A percentile compares a stretch with the other conserved stretches of the same genome.
Evolutionary conservation across 2,113 vertebrate species (phyloP).

Genomic region (Halcyon senegalensis): DNA sequence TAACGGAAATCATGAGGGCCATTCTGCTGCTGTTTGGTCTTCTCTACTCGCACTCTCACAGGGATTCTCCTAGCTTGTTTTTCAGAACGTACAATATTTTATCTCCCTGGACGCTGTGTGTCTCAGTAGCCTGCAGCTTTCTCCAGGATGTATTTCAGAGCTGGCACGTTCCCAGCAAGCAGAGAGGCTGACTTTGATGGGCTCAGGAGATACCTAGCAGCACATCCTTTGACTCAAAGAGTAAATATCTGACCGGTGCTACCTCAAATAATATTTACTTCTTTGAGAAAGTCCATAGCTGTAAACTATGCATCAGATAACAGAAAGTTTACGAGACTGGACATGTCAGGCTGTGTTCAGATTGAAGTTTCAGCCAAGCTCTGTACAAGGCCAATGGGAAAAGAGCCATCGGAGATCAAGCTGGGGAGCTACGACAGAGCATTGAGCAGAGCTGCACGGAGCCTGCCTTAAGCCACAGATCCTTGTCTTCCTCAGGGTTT

Average conservation of each 20-base stretch:
- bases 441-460: neutral
- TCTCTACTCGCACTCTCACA: neutral
- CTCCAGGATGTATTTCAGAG: neutral
- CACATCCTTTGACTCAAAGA: slow-evolving; percentile 15
- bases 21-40: neutral
- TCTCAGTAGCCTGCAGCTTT: neutral
- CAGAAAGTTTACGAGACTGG: neutral
- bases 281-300: neutral
- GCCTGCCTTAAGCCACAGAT: neutral
- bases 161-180: neutral
- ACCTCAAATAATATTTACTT: slow-evolving; percentile 37
- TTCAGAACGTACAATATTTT: neutral
- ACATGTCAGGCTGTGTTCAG: neutral
- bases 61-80: neutral
- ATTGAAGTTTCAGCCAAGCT: neutral
- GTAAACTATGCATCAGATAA: slow-evolving; percentile 16
- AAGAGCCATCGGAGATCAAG: neutral
- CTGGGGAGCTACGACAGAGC: neutral
- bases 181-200: neutral
- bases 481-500: neutral
- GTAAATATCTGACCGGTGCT: slow-evolving; percentile 9
- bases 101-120: neutral
- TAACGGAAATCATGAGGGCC: neutral
- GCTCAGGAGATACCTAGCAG: neutral
- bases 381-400: neutral